Conservation (phyloP, 1,140 invertebrate species). For the Globodera rostochiensis region DNA sequence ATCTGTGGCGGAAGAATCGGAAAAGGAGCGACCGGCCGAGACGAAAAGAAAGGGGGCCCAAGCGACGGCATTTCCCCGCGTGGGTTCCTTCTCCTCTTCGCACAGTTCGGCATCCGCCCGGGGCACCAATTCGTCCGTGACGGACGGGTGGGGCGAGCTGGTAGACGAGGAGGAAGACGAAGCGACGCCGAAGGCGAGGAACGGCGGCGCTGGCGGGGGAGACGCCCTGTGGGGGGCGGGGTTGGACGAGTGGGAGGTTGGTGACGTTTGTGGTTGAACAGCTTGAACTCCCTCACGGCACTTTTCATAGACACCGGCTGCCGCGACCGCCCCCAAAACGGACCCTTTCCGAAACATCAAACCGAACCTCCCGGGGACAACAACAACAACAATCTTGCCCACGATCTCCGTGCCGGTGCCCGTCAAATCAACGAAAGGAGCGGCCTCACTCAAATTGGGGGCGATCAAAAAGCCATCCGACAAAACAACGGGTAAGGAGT, state of each 20-base stretch:
- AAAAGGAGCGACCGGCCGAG: background rate
- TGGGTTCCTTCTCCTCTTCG: background rate
- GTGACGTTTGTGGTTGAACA: background rate
- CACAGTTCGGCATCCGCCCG: background rate
- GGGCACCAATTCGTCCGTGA: conserved; percentile 1
- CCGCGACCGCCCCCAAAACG: background rate
- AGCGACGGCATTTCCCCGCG: background rate
- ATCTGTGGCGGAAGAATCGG: background rate
- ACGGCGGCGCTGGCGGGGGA: background rate
- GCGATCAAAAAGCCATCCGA: conserved; percentile 5
- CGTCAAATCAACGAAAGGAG: background rate
- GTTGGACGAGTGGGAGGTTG: conserved; percentile 12
- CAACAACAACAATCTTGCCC: background rate
- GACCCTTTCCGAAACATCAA: background rate
- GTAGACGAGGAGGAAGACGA: background rate
- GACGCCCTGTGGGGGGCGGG: conserved; percentile 12
- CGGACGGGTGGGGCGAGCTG: conserved; percentile 25
- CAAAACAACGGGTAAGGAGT: conserved; percentile 3
- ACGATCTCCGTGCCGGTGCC: background rate
- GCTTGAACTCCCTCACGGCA: background rate
- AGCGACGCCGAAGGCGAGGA: background rate
- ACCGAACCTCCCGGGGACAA: background rate
- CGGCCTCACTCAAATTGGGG: conserved; percentile 21
- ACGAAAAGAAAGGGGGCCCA: background rate
- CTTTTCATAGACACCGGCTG: background rate